Evolutionary conservation across 2,113 vertebrate genomes (phyloP), one percentile per base, ranked within the genome.

Genomic region (Lipophrys pholis): DNA sequence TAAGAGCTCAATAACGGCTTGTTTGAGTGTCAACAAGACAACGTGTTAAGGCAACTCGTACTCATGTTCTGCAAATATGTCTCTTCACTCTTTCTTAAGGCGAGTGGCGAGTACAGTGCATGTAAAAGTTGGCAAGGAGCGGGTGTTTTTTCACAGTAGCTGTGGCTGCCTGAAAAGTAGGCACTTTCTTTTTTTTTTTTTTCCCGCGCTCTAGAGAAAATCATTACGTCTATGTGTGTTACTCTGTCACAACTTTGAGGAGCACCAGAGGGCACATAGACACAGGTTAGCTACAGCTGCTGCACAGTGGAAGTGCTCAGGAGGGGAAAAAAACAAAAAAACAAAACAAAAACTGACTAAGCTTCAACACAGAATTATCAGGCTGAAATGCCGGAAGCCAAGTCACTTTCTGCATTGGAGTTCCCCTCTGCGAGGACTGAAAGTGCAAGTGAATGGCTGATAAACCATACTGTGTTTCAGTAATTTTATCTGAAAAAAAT

Each of bases 1-100:
- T 76, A 71, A 65, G 43, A 14, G 43, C 52, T 75, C 53, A 49
- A 48, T 57, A 56, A 66, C 40, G 7, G 55, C 68, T 59, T 80
- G 56, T 77, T 85, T 78, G 49, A 58, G 17, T 68, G 78, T 87
- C 65, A 74, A 52, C 69, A 74, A 61, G 10, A 59, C 6, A 11
- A 59, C 7, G 5, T 39, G 16, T 41, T 9, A 14, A 50, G 52
- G 59, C 16, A 68, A 53, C 12, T 1, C 1, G 17, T 0, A 1
- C 8, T 48, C 42, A 17, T 48, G 35, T 11, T 6, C 10, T 59
- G 45, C 11, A 11, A 43, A 72, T 11, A 49, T 1, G 15, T 8
- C 4, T 39, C 7, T 36, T 14, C 4, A 6, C 11, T 57, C 10
- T 71, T 64, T 78, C 46, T 6, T 0, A 30, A 35, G 35, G 40